Base-by-base conservation (phyloP, 2,888 invertebrate species). In the Fragum whitleyi region DNA sequence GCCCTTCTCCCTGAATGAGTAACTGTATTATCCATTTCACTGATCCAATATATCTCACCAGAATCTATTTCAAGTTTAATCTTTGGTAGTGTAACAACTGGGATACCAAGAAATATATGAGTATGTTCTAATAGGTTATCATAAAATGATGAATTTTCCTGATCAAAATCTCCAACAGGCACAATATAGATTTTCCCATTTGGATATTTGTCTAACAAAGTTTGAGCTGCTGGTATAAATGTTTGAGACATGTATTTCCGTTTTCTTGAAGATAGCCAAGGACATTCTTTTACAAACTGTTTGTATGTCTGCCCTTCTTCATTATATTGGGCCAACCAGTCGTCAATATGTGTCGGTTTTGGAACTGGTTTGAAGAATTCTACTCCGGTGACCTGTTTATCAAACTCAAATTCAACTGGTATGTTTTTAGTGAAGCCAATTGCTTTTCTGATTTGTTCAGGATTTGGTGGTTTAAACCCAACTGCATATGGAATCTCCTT, bases 321-420 rank as follows among this genome's bases (percentile, higher is more conserved):
- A 67, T 87, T 86, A 77, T 92, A 92, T 79, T 92, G 92, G 6
- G 92, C 92, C 21, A 93, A 72, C 93, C 93, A 93, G 76, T 93
- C 93, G 83, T 91, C 90, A 23, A 88, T 78, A 65, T 83, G 83
- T 19, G 86, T 86, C 21, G 93, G 92, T 16, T 79, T 79, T 11
- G 91, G 91, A 28, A 93, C 76, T 14, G 87, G 62, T 16, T 83
- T 69, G 73, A 92, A 92, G 77, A 90, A 90, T 29, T 72, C 67
- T 74, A 74, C 65, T 26, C 75, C 47, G 47, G 77, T 71, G 26
- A 53, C 42, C 14, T 42, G n/a, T 36, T 74, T 65, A 14, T 67
- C 69, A 36, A 79, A 82, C 23, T 81, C 74, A 74, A 77, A 86
- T 62, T 83, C 85, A n/a, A 51, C 55, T 28, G 86, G 81, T 11